Evolutionary conservation across 2,797 vertebrate species (phyloP).

Genomic region (Spea hammondii): DNA sequence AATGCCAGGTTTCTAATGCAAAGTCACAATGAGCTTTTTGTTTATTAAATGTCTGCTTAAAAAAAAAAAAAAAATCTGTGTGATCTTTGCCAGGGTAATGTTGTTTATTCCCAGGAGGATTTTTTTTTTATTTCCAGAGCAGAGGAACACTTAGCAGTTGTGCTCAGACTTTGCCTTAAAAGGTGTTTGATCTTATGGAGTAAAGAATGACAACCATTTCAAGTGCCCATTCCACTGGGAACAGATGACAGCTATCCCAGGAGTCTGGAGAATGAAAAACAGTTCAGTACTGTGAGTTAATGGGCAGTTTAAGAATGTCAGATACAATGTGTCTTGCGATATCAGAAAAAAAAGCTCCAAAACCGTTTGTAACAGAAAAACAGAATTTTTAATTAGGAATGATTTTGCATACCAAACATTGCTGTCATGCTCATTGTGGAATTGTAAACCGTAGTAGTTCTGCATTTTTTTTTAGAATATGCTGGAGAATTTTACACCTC

Average conservation of each 20-base stretch:
- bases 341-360: conserved; percentile 1
- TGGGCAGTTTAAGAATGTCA: conserved; percentile 49
- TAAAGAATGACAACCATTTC: conserved; percentile 63
- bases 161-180: conserved; percentile 77
- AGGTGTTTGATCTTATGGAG: conserved; percentile 71
- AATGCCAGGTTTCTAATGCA: neutral
- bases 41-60: conserved; percentile 63
- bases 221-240: conserved; percentile 60
- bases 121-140: conserved; percentile 51
- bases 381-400: too few species aligned
- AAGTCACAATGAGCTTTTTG: conserved; percentile 68
- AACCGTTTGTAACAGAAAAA: neutral
- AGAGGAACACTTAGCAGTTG: conserved; percentile 62
- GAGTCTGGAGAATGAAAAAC: conserved; percentile 37
- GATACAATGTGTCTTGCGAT: neutral
- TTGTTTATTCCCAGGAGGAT: conserved; percentile 68
- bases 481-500: too few species aligned
- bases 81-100: conserved; percentile 72
- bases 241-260: conserved; percentile 62
- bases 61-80: conserved; percentile 58
- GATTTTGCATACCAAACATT: too few species aligned
- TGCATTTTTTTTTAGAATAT: too few species aligned
- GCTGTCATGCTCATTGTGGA: too few species aligned
- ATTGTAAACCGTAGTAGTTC: too few species aligned
- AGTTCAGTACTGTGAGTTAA: conserved; percentile 51